A percentile compares a stretch with the other conserved stretches of the same genome.
Evolutionary conservation across 37 sponge, comb jelly and placozoan species (phyloP).

Genomic region (Petrosia ficiformis): DNA sequence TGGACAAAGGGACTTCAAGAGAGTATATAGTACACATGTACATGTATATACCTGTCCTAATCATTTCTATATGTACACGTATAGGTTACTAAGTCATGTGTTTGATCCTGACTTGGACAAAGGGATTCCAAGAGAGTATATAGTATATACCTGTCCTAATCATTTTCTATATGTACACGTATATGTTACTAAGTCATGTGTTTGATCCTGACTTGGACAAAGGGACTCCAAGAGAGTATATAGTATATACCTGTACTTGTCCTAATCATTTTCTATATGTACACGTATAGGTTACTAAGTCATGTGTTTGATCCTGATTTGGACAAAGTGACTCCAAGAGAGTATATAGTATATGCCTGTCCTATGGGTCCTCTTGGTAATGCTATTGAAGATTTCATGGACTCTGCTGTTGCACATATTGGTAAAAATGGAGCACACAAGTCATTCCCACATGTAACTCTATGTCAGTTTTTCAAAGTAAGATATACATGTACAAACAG

Average conservation of each 20-base stretch:
- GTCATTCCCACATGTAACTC: slow-evolving; percentile 88
- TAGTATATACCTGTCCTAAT: slow-evolving; percentile 83
- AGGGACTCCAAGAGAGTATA: slow-evolving; percentile 57
- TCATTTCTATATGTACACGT: no score
- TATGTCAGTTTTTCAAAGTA: slow-evolving; percentile 90
- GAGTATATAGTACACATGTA: slow-evolving; percentile 89
- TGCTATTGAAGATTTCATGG: slow-evolving; percentile 77
- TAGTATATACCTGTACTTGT: slow-evolving; percentile 81
- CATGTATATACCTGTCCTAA: slow-evolving; percentile 81
- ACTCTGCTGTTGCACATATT: slow-evolving; percentile 38
- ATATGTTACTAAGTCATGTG: slow-evolving; percentile 75
- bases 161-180: no score
- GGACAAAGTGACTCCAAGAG: slow-evolving; percentile 65
- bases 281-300: slow-evolving; percentile 59
- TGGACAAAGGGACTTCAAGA: slow-evolving; percentile 63
- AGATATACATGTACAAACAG: no score
- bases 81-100: slow-evolving; percentile 76
- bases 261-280: background rate
- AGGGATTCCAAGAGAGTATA: slow-evolving; percentile 57
- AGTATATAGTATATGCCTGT: slow-evolving; percentile 83
- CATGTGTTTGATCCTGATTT: slow-evolving; percentile 86
- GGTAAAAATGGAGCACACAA: slow-evolving; percentile 86
- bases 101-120: slow-evolving; percentile 83
- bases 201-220: slow-evolving; percentile 83
- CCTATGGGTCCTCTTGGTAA: slow-evolving; percentile 70